Evolutionary conservation across 2,888 invertebrate species (phyloP), one percentile per base, ranked within the genome.

Genomic region (Mythimna impura): DNA sequence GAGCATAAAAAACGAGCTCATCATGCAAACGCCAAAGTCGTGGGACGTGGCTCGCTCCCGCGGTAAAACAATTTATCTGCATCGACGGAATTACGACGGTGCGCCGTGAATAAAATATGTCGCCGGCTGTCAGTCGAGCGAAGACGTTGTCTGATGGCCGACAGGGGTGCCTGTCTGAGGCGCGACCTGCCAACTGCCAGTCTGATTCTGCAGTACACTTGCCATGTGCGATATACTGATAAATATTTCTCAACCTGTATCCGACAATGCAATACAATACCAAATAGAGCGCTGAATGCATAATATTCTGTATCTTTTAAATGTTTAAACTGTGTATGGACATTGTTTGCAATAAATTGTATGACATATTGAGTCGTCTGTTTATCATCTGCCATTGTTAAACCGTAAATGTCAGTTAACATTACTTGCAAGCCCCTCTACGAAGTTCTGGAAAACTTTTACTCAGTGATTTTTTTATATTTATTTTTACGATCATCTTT

Each of bases 1-100:
- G 93, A 91, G 95, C 95, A 95, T 96, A 96, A 96, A 95, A 95
- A 96, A 95, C 93, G 94, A 93, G 94, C 93, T 96, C 96, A 96
- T 96, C 96, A 96, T 95, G 95, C 95, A 95, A 95, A 96, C 96
- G 95, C 94, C 96, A 93, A 93, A 94, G 93, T 92, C 93, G 89
- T 91, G 93, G 92, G 93, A 95, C 95, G 95, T 94, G 94, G 95
- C 91, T 88, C 82, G 89, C 91, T 90, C 88, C 89, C 95, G 95
- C 94, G 96, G 94, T 96, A 95, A 96, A 96, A 96, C 96, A 96
- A 96, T 96, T 96, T 96, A 96, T 96, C 96, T 95, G 94, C 96
- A 95, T 96, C 96, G 96, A 96, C 95, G 95, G 95, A 92, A 94
- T 95, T 95, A 94, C 96, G 95, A 89, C 94, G 94, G 90, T 90